phyloP scores from a whole-genome alignment of 2,888 invertebrate genomes.

The Nephrocerus scutellatus region DNA sequence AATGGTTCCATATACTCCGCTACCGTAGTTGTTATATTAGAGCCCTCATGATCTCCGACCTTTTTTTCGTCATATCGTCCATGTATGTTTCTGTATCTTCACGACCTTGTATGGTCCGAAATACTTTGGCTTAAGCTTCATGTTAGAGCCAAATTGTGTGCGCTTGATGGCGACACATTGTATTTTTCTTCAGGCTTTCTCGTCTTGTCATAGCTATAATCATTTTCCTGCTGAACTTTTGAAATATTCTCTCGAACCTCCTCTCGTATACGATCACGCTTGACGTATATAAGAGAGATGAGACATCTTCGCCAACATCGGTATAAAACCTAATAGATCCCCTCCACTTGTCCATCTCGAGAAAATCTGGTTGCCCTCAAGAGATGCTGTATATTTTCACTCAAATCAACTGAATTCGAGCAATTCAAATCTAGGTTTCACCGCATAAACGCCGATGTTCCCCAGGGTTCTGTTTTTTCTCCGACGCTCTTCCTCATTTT shows the following conservation, averaged over 20 bases:
- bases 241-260: slow-evolving; percentile 3
- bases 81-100: not conserved
- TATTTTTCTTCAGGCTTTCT: slow-evolving; percentile 3
- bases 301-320: no score
- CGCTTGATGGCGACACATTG: slow-evolving; percentile 11
- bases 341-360: slow-evolving; percentile 36
- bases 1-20: slow-evolving; percentile 12
- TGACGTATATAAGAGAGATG: no score
- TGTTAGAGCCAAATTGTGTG: slow-evolving; percentile 13
- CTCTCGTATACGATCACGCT: slow-evolving; percentile 5
- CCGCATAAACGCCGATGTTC: no score
- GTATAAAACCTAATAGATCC: slow-evolving; percentile 30
- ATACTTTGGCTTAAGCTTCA: slow-evolving; percentile 12
- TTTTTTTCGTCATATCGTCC: slow-evolving; percentile 13
- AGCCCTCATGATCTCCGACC: slow-evolving; percentile 13
- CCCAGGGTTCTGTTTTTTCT: no score
- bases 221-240: slow-evolving; percentile 6
- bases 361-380: slow-evolving; percentile 29
- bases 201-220: slow-evolving; percentile 1
- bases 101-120: slow-evolving; percentile 13
- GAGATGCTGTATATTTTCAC: slow-evolving; percentile 28
- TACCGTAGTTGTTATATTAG: slow-evolving; percentile 7
- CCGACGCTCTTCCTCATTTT: no score
- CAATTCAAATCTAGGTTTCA: no score
- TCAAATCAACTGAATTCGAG: no score